phyloP scores from a whole-genome alignment of 2,797 vertebrate species.

The Glyptemys insculpta region DNA sequence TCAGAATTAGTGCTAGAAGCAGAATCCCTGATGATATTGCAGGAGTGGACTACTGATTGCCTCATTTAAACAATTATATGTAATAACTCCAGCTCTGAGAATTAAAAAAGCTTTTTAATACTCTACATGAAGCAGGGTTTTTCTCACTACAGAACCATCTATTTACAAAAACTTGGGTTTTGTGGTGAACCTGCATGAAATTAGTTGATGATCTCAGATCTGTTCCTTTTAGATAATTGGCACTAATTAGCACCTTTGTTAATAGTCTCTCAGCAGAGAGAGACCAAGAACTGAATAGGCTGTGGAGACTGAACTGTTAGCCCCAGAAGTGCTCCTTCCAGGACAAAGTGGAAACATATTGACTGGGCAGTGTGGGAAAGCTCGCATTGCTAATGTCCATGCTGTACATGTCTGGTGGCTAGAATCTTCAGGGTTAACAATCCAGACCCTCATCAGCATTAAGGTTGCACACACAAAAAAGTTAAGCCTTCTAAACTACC shows the following conservation, averaged over 20 bases:
- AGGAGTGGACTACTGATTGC: not conserved
- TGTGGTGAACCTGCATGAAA: not conserved
- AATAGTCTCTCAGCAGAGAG: not conserved
- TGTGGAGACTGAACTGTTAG: not conserved
- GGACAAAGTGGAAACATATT: not conserved
- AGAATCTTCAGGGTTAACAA: slow-evolving; percentile 12
- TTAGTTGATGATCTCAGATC: not conserved
- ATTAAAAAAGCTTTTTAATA: not conserved
- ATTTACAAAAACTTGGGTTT: not conserved
- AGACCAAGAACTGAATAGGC: not conserved
- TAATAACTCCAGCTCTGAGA: not conserved
- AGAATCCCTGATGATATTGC: not conserved
- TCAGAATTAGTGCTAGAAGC: slow-evolving; percentile 7
- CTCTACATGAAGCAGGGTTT: not conserved
- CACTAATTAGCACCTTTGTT: not conserved
- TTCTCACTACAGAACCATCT: not conserved
- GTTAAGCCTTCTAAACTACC: slow-evolving; percentile 3
- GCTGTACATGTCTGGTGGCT: slow-evolving; percentile 22
- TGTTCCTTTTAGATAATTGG: not conserved
- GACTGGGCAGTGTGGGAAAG: not conserved
- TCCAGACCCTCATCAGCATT: slow-evolving; percentile 27
- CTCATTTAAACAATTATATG: not conserved
- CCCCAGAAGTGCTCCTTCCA: not conserved
- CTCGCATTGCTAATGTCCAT: not conserved
- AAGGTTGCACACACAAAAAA: not conserved